Conservation (phyloP, 1,140 invertebrate genomes). For the Leptestheria dahalacensis region DNA sequence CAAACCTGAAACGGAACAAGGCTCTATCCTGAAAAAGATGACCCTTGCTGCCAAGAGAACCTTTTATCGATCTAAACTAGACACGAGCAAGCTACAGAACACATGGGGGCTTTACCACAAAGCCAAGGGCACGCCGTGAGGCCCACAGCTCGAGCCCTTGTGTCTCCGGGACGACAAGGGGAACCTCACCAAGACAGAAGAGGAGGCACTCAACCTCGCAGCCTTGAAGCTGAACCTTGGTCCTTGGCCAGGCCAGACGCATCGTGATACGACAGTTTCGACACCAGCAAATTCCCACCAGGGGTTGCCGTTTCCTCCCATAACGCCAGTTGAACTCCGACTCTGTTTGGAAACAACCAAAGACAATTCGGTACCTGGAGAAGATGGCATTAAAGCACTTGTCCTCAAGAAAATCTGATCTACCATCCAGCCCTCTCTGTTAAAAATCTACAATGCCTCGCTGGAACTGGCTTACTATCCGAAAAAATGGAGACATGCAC, state of each 20-base stretch:
- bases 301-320: background rate
- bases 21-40: background rate
- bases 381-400: background rate
- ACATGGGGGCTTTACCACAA: background rate
- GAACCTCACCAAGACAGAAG: background rate
- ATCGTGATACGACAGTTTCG: too few relatives aligned
- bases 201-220: background rate
- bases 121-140: background rate
- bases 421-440: background rate
- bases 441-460: conserved; percentile 1
- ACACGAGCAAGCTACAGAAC: background rate
- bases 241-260: too few relatives aligned
- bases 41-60: background rate
- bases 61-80: background rate
- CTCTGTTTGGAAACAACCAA: background rate
- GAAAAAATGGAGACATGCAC: background rate
- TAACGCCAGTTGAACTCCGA: background rate
- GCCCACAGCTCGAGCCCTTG: background rate
- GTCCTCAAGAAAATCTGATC: background rate
- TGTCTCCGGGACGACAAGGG: background rate
- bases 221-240: background rate
- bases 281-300: background rate
- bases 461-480: background rate
- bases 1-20: background rate
- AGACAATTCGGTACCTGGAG: background rate